Conservation (phyloP, 35 echinoderm and acorn worm genomes). For the Acanthaster planci region DNA sequence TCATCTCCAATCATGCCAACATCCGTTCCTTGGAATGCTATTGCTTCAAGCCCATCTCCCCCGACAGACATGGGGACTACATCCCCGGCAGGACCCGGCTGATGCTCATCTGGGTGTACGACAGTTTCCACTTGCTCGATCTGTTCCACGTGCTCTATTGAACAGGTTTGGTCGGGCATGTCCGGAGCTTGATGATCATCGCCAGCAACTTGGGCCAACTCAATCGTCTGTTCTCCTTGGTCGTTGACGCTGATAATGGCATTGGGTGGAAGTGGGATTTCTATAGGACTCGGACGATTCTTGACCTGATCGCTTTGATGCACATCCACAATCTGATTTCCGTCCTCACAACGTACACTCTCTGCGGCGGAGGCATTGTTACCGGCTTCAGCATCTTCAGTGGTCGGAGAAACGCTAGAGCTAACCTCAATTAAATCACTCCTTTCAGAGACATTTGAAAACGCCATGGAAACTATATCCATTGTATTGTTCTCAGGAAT, state of each 20-base stretch:
- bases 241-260: slow-evolving; percentile 17
- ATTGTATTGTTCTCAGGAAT: slow-evolving; percentile 18
- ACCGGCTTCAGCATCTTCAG: neutral
- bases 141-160: neutral
- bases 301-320: slow-evolving; percentile 4
- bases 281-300: neutral
- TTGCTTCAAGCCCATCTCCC: neutral
- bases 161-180: neutral
- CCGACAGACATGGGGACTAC: neutral
- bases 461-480: slow-evolving; percentile 60
- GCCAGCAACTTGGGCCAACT: neutral
- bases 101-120: neutral
- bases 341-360: neutral
- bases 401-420: neutral
- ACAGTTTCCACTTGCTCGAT: slow-evolving; percentile 24
- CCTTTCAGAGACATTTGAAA: slow-evolving; percentile 54
- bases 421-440: slow-evolving; percentile 39
- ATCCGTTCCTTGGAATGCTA: neutral
- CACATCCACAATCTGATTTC: neutral
- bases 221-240: neutral
- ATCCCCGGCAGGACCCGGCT: neutral
- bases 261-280: neutral
- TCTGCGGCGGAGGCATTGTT: slow-evolving; percentile 8
- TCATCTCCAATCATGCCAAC: slow-evolving; percentile 26
- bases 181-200: neutral